These are phyloP conservation scores for Abramis brama DNA, from an alignment of 2,113 vertebrate genomes.

Conservation along the genomic window DNA sequence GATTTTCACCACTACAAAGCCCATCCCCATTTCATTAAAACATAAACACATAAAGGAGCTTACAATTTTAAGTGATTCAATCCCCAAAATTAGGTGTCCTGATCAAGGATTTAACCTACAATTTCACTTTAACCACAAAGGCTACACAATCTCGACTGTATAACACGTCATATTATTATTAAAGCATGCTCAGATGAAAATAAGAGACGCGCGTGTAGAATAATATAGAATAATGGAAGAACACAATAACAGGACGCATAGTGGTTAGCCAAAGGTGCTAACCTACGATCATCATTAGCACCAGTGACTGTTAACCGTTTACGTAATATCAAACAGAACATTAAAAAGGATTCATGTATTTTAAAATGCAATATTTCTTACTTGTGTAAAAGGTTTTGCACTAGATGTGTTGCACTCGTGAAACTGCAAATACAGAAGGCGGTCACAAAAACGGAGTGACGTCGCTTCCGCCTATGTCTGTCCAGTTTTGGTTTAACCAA, in stretches of 20 bases:
- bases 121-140: background rate
- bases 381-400: constrained; percentile 9
- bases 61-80: background rate
- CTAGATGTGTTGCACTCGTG: constrained; percentile 17
- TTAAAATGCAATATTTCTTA: constrained; percentile 2
- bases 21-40: background rate
- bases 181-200: background rate
- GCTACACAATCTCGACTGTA: too few relatives aligned
- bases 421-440: constrained; percentile 27
- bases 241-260: background rate
- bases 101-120: background rate
- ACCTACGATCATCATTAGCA: background rate
- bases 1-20: background rate
- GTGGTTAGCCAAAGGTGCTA: constrained; percentile 3
- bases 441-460: background rate
- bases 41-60: background rate
- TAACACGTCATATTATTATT: background rate
- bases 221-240: background rate
- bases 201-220: background rate
- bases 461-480: constrained; percentile 29
- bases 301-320: background rate
- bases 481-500: background rate
- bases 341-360: background rate
- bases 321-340: background rate
- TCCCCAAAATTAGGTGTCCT: background rate